Evolutionary conservation across 2,113 vertebrate species (phyloP).

Genomic region (Zosterops hypoxanthus): DNA sequence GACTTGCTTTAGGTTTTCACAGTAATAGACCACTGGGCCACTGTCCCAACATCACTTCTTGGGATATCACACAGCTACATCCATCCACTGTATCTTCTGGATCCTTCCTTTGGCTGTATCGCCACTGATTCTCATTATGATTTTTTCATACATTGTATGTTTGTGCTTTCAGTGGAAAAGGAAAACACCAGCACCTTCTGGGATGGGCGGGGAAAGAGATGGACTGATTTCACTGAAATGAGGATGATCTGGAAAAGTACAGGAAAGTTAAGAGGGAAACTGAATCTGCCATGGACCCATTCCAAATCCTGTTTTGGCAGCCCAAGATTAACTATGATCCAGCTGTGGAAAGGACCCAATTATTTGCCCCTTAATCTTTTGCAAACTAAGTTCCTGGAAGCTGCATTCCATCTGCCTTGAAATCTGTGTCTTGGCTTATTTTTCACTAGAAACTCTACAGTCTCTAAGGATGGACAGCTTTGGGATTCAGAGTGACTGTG

Average conservation of each 20-base stretch:
- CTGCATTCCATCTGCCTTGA: slow-evolving; percentile 39
- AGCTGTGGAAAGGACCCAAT: slow-evolving; percentile 43
- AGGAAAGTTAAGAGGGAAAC: slow-evolving; percentile 6
- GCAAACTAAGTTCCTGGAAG: slow-evolving; percentile 19
- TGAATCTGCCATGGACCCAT: not conserved
- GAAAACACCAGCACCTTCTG: slow-evolving; percentile 33
- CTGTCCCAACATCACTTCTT: not conserved
- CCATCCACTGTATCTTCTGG: not conserved
- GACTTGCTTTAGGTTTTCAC: not conserved
- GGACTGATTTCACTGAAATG: not conserved
- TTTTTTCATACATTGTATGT: slow-evolving; percentile 21
- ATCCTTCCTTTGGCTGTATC: not conserved
- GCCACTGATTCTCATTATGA: not conserved
- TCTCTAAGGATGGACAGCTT: slow-evolving; percentile 33
- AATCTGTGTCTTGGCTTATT: slow-evolving; percentile 53
- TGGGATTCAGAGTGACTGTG: slow-evolving; percentile 36
- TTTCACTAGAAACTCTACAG: not conserved
- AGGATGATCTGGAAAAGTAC: slow-evolving; percentile 4
- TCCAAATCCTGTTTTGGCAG: slow-evolving; percentile 39
- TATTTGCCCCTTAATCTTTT: slow-evolving; percentile 49
- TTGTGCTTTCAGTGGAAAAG: slow-evolving; percentile 5
- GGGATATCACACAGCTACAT: not conserved
- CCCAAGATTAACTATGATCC: slow-evolving; percentile 23
- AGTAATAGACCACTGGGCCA: not conserved
- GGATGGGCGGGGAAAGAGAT: not conserved